phyloP scores from a whole-genome alignment of 2,113 vertebrate species.

The Sorex fumeus region DNA sequence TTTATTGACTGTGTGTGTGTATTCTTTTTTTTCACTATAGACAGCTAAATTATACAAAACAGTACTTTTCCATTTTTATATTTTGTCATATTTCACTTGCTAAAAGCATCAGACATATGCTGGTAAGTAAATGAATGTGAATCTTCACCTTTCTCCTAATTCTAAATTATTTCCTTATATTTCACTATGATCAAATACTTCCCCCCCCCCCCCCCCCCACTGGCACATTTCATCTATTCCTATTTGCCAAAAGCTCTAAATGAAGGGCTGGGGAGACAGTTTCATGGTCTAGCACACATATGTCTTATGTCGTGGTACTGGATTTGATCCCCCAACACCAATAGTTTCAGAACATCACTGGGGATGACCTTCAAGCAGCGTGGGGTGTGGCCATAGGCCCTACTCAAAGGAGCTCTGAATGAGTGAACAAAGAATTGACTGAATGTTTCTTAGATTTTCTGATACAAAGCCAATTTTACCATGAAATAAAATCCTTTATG shows the following conservation, averaged over 20 bases:
- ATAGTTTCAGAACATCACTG: no score
- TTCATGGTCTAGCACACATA: no score
- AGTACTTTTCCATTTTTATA: not conserved
- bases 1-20: not conserved
- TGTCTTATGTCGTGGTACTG: not conserved
- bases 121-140: not conserved
- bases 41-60: not conserved
- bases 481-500: not conserved
- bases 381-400: no score
- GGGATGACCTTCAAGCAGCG: no score
- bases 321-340: no score
- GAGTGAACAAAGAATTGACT: no score
- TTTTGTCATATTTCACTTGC: not conserved
- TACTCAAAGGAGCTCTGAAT: no score
- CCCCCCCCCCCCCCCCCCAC: no score
- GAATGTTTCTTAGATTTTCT: not conserved
- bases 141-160: not conserved
- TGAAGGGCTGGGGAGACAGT: no score
- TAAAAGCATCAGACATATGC: not conserved
- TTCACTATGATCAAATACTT: not conserved
- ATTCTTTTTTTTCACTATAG: slow-evolving; percentile 14
- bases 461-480: slow-evolving; percentile 1
- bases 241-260: not conserved
- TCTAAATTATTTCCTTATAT: not conserved
- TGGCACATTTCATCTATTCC: not conserved